Conservation (phyloP, 1,140 invertebrate species). For the Orius insidiosus region DNA sequence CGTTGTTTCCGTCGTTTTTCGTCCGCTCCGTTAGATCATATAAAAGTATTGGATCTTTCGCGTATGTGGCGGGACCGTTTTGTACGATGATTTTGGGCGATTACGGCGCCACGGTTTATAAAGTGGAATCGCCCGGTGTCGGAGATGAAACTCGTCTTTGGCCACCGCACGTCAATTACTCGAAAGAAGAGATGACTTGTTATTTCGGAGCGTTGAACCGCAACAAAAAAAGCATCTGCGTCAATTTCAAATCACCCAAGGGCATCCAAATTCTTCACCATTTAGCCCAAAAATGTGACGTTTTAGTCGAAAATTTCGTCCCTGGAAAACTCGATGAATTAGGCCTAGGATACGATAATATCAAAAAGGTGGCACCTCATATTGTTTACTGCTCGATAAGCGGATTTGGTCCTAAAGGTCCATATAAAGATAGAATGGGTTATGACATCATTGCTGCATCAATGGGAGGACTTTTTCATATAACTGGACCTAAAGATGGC, state of each 20-base stretch:
- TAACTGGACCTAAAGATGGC: slow-evolving; percentile 69
- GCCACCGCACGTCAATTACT: slow-evolving; percentile 64
- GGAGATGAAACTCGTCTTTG: slow-evolving; percentile 85
- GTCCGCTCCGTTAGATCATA: slow-evolving; percentile 29
- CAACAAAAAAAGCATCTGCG: slow-evolving; percentile 87
- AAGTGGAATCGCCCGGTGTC: slow-evolving; percentile 59
- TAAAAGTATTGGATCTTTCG: slow-evolving; percentile 66
- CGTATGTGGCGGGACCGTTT: slow-evolving; percentile 50
- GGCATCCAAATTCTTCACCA: slow-evolving; percentile 59
- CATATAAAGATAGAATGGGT: slow-evolving; percentile 68
- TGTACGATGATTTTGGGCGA: slow-evolving; percentile 90
- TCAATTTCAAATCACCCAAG: slow-evolving; percentile 58
- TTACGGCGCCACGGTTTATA: slow-evolving; percentile 85
- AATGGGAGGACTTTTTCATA: slow-evolving; percentile 72
- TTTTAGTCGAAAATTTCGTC: slow-evolving; percentile 87
- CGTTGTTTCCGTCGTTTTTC: no score
- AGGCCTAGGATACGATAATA: slow-evolving; percentile 58
- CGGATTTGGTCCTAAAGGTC: slow-evolving; percentile 76
- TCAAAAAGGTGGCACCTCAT: slow-evolving; percentile 52
- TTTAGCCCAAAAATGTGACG: slow-evolving; percentile 58
- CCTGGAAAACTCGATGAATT: slow-evolving; percentile 71
- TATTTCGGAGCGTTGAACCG: slow-evolving; percentile 84
- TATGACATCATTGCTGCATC: slow-evolving; percentile 93
- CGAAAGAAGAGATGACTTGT: slow-evolving; percentile 40
- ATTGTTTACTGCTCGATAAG: slow-evolving; percentile 90